A percentile compares a stretch with the other conserved stretches of the same genome.
These are phyloP conservation scores for Cataglyphis cursor DNA, from an alignment of 2,888 invertebrate genomes.

Conservation along the genomic window DNA sequence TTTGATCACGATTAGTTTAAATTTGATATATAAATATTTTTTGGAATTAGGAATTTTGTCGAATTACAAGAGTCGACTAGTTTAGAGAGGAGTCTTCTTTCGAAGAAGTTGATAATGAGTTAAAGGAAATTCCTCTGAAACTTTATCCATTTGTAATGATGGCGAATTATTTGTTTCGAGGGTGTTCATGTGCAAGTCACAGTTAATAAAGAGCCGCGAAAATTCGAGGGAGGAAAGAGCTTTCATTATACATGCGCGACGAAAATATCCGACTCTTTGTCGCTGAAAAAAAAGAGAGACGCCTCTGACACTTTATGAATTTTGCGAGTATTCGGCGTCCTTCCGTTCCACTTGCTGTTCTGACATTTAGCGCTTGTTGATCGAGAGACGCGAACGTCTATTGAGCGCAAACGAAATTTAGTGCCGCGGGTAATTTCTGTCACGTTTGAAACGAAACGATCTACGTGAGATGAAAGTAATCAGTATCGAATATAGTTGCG, in stretches of 20 bases:
- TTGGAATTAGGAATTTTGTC: conserved; percentile 7
- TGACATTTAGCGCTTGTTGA: conserved; percentile 62
- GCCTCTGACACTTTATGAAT: conserved; percentile 78
- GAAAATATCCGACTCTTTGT: conserved; percentile 57
- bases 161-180: conserved; percentile 81
- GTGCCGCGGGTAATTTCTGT: conserved; percentile 67
- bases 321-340: conserved; percentile 68
- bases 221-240: conserved; percentile 63
- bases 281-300: conserved; percentile 62
- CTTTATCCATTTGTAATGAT: conserved; percentile 83
- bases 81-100: conserved; percentile 55
- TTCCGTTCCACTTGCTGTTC: conserved; percentile 60
- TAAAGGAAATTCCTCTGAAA: conserved; percentile 78
- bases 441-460: conserved; percentile 72
- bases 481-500: conserved; percentile 46
- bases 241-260: conserved; percentile 75
- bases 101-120: conserved; percentile 82
- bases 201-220: conserved; percentile 77
- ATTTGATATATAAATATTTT: neutral
- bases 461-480: conserved; percentile 77
- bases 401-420: conserved; percentile 68
- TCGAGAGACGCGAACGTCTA: conserved; percentile 41
- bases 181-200: conserved; percentile 80
- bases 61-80: conserved; percentile 46
- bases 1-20: conserved; percentile 8